These are phyloP conservation scores for Tragulus kanchil DNA, from an alignment of 2,113 vertebrate genomes.

Conservation along the genomic window DNA sequence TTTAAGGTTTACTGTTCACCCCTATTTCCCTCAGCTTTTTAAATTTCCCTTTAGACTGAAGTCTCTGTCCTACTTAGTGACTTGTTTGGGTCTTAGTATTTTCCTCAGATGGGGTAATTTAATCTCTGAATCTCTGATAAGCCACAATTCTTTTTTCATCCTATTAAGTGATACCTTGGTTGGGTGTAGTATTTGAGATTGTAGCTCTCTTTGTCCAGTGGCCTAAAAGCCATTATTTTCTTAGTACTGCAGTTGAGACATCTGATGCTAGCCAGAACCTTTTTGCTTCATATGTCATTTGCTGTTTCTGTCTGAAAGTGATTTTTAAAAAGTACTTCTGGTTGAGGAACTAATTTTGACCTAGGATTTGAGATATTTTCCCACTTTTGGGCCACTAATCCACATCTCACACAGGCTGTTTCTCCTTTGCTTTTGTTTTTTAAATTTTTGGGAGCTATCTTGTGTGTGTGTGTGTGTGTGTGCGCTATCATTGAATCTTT, in stretches of 20 bases:
- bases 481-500: background rate
- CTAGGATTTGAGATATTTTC: background rate
- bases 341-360: slow-evolving; percentile 9
- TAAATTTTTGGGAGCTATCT: background rate
- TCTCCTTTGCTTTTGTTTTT: slow-evolving; percentile 21
- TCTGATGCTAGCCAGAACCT: background rate
- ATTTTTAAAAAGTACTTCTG: background rate
- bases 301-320: background rate
- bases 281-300: background rate
- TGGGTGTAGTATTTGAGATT: background rate
- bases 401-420: background rate
- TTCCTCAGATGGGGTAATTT: background rate
- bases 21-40: background rate
- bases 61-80: background rate
- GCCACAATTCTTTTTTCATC: background rate
- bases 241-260: background rate
- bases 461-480: background rate
- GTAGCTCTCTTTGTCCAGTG: background rate
- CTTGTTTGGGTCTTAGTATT: background rate
- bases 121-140: background rate
- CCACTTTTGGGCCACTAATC: background rate
- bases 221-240: background rate
- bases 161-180: background rate
- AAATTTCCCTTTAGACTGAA: background rate
- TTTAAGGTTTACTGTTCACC: background rate